Evolutionary conservation across 2,797 vertebrate species (phyloP).

Genomic region (Darevskia mixta): DNA sequence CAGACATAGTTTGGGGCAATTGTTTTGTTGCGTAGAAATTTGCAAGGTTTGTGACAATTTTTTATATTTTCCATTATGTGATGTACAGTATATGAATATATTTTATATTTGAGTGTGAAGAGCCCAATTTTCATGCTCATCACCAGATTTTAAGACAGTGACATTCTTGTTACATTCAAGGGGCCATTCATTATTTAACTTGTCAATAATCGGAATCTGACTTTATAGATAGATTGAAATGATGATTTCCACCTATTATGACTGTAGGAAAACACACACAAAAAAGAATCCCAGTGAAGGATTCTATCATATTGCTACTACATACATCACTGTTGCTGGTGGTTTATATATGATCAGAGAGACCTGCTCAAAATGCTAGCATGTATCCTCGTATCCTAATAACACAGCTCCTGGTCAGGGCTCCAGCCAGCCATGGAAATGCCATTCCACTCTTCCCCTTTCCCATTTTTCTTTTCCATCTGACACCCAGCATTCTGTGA

Average conservation of each 20-base stretch:
- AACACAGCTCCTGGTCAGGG: neutral
- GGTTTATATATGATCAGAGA: neutral
- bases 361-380: neutral
- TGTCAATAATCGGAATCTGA: neutral
- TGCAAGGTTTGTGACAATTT: neutral
- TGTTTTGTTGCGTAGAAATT: neutral
- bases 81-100: neutral
- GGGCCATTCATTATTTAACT: neutral
- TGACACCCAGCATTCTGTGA: too few relatives aligned
- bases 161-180: neutral
- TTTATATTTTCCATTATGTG: neutral
- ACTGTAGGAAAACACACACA: neutral
- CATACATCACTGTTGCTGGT: neutral
- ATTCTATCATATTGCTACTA: too few relatives aligned
- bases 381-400: neutral
- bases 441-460: neutral
- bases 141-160: neutral
- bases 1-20: neutral
- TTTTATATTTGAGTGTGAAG: neutral
- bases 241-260: neutral
- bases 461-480: neutral
- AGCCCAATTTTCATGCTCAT: neutral
- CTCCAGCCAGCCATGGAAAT: neutral
- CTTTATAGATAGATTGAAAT: neutral
- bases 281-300: fast-evolving